Percentiles rank a stretch among this genome's conserved stretches.
phyloP scores from a whole-genome alignment of 2,888 invertebrate species.

The Athalia cordata region DNA sequence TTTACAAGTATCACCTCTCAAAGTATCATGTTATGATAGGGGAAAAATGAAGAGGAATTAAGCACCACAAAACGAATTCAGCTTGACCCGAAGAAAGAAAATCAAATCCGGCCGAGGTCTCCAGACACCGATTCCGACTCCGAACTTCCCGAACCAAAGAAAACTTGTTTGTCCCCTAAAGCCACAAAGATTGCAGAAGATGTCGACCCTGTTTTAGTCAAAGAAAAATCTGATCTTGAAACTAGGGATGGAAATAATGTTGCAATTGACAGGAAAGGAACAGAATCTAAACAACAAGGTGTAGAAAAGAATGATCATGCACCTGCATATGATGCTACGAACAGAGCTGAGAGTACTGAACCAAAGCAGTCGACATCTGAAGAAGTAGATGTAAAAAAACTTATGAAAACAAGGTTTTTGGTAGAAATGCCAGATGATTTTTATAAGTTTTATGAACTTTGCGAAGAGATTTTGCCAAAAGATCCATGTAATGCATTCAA shows the following conservation, averaged over 20 bases:
- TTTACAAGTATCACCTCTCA: neutral
- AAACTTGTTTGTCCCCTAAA: constrained; percentile 1
- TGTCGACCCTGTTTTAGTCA: neutral
- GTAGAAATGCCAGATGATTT: constrained; percentile 94
- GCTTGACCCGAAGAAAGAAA: constrained; percentile 9
- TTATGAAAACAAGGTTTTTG: constrained; percentile 84
- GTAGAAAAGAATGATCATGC: neutral
- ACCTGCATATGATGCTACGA: neutral
- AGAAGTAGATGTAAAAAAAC: constrained; percentile 73
- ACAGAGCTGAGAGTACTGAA: neutral
- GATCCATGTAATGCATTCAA: constrained; percentile 80
- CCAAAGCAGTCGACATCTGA: constrained; percentile 56
- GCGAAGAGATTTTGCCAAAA: constrained; percentile 76
- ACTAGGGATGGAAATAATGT: no score
- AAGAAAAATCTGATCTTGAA: neutral
- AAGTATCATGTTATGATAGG: neutral
- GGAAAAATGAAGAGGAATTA: neutral
- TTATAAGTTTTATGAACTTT: constrained; percentile 88
- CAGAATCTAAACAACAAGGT: neutral
- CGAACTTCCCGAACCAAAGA: constrained; percentile 14
- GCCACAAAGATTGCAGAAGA: neutral
- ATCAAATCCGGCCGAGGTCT: constrained; percentile 26
- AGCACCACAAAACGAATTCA: constrained; percentile 9
- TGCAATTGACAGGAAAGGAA: no score
- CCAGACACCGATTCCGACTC: constrained; percentile 23